Conservation (phyloP, 2,113 vertebrate genomes). For the Plecturocebus donacophilus region DNA sequence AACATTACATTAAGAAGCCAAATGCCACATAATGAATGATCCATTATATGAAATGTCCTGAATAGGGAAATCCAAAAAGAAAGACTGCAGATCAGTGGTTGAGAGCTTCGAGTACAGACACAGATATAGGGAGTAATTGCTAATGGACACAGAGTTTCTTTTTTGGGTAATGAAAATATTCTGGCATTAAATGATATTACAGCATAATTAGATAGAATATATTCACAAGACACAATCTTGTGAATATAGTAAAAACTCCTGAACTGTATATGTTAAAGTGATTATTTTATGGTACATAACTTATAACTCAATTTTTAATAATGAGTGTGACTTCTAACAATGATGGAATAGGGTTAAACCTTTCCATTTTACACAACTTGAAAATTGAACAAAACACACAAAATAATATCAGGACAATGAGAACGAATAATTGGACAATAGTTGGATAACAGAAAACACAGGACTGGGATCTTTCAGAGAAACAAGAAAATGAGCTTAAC, state of each 20-base stretch:
- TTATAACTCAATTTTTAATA: neutral
- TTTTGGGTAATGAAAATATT: neutral
- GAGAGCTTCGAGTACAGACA: neutral
- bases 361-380: neutral
- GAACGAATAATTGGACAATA: neutral
- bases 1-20: neutral
- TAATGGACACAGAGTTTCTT: neutral
- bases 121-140: neutral
- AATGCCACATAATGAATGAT: neutral
- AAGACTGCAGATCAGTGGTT: neutral
- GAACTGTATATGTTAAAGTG: neutral
- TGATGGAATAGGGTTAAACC: neutral
- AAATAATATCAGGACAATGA: neutral
- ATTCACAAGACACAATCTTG: neutral
- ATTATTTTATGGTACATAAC: neutral
- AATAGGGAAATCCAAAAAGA: neutral
- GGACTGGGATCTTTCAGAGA: neutral
- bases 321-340: neutral
- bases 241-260: neutral
- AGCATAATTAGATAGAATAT: neutral
- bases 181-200: neutral
- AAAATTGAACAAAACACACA: neutral
- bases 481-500: neutral
- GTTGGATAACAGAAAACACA: neutral
- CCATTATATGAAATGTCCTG: neutral